Conservation (phyloP, 2,888 invertebrate genomes). For the Falcaria lacertinaria region DNA sequence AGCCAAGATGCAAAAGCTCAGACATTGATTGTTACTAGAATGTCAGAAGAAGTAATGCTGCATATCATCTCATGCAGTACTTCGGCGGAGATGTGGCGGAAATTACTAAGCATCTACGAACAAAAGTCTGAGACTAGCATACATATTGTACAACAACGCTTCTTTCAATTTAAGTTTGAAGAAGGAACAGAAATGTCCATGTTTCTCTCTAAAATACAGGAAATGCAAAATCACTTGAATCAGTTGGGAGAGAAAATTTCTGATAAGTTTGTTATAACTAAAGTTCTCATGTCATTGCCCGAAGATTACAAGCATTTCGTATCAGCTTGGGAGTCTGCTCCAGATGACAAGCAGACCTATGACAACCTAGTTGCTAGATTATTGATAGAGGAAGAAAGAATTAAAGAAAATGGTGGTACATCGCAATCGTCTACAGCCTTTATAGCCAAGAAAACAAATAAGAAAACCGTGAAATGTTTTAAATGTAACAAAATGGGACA, state of each 20-base stretch:
- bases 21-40: constrained; percentile 14
- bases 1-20: constrained; percentile 16
- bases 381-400: too few relatives aligned
- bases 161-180: constrained; percentile 19
- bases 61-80: constrained; percentile 15
- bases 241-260: constrained; percentile 1
- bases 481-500: too few relatives aligned
- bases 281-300: too few relatives aligned
- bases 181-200: constrained; percentile 6
- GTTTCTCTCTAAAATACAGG: constrained; percentile 11
- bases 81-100: constrained; percentile 21
- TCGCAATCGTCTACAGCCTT: too few relatives aligned
- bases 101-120: constrained; percentile 23
- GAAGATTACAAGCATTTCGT: too few relatives aligned
- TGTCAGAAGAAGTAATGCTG: constrained; percentile 14
- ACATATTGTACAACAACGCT: constrained; percentile 28
- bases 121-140: constrained; percentile 29
- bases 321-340: too few relatives aligned
- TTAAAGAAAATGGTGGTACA: too few relatives aligned
- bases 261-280: too few relatives aligned
- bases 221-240: constrained; percentile 8
- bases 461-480: too few relatives aligned
- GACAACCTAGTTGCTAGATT: too few relatives aligned
- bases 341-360: too few relatives aligned
- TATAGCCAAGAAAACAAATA: too few relatives aligned